Conservation (phyloP, 2,888 invertebrate genomes). For the Lordiphosa andalusiaca region DNA sequence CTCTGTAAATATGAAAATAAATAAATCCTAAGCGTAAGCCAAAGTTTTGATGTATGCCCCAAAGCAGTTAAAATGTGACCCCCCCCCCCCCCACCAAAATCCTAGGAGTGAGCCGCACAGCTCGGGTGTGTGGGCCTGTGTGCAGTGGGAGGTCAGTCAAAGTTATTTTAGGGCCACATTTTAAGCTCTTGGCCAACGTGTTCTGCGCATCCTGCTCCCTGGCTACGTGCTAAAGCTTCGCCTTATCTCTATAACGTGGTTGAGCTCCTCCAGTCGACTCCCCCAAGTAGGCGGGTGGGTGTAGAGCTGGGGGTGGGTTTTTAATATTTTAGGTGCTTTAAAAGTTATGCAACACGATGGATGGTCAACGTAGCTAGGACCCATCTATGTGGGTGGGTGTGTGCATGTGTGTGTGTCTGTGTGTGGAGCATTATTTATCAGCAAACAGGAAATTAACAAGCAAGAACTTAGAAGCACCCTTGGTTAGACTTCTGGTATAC, state of each 20-base stretch:
- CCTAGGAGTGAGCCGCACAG: conserved; percentile 48
- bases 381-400: neutral
- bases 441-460: conserved; percentile 69
- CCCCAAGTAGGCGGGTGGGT: conserved; percentile 35
- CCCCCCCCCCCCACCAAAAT: conserved; percentile 39
- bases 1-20: conserved; percentile 76
- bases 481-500: conserved; percentile 9
- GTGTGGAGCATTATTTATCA: conserved; percentile 65
- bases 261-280: conserved; percentile 48
- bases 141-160: conserved; percentile 46
- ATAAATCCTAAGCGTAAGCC: conserved; percentile 74
- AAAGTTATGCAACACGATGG: conserved; percentile 62
- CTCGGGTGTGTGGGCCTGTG: conserved; percentile 22
- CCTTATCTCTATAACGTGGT: conserved; percentile 52
- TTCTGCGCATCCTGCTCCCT: conserved; percentile 59
- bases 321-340: conserved; percentile 72
- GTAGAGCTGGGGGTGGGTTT: conserved; percentile 46
- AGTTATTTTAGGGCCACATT: conserved; percentile 74
- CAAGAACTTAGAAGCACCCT: neutral
- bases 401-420: conserved; percentile 17
- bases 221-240: conserved; percentile 45
- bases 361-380: conserved; percentile 18
- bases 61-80: conserved; percentile 68
- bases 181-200: conserved; percentile 73
- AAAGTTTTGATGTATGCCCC: conserved; percentile 76